These are phyloP conservation scores for Myiotriccus ornatus DNA, from an alignment of 2,797 vertebrate species.

Conservation along the genomic window DNA sequence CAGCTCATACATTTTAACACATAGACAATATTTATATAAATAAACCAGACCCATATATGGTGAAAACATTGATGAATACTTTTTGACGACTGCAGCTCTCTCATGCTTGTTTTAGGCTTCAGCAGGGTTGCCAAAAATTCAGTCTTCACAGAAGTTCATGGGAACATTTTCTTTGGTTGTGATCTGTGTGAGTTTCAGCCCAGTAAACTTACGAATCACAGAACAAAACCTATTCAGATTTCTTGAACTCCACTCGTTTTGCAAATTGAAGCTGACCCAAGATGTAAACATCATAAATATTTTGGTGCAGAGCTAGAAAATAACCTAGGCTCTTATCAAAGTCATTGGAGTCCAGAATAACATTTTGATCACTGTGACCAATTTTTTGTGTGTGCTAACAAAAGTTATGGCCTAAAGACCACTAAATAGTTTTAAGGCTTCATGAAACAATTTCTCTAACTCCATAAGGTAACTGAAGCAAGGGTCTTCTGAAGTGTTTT, in stretches of 20 bases:
- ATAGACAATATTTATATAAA: neutral
- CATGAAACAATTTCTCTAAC: neutral
- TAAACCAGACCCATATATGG: neutral
- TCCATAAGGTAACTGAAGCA: neutral
- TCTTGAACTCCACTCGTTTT: neutral
- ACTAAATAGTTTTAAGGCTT: neutral
- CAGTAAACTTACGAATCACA: neutral
- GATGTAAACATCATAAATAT: neutral
- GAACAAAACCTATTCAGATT: neutral
- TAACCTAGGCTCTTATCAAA: neutral
- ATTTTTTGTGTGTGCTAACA: neutral
- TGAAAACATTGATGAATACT: slow-evolving; percentile 4
- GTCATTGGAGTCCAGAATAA: neutral
- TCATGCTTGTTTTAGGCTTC: slow-evolving; percentile 25
- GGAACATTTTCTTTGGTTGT: slow-evolving; percentile 33
- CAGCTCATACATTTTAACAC: neutral
- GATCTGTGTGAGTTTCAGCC: neutral
- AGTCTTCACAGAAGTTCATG: slow-evolving; percentile 7
- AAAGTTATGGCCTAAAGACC: neutral
- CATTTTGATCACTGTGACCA: neutral
- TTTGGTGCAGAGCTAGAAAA: neutral
- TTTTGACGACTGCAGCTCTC: slow-evolving; percentile 6
- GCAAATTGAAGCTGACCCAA: neutral
- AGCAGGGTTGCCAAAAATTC: slow-evolving; percentile 26
- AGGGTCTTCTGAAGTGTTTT: neutral